Conservation (phyloP, 92 coral and sea anemone genomes). For the Hydrozoanthus gracilis region DNA sequence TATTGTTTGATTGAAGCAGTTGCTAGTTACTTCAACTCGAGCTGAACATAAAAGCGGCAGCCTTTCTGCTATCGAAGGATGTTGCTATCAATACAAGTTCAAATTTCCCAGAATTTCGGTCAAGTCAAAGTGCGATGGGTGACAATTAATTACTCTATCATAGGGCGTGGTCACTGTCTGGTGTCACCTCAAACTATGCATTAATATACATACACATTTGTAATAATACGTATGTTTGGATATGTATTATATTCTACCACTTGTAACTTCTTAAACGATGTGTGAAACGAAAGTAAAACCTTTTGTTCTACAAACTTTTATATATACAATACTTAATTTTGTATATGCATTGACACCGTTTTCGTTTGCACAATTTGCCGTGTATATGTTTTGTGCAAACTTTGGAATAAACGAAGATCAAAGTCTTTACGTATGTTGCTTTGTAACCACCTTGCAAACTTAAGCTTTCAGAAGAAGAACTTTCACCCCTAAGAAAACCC, state of each 20-base stretch:
- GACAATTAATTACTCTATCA: not conserved
- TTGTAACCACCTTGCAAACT: too few relatives aligned
- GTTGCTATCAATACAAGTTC: not conserved
- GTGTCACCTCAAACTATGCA: not conserved
- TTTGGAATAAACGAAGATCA: too few relatives aligned
- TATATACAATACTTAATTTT: not conserved
- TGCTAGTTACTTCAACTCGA: not conserved
- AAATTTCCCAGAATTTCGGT: not conserved
- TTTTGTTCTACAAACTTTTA: not conserved
- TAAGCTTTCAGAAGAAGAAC: too few relatives aligned
- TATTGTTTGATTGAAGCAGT: not conserved
- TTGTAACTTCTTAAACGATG: constrained; percentile 35
- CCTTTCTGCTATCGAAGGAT: not conserved
- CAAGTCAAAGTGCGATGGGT: not conserved
- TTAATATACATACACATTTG: not conserved
- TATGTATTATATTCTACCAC: constrained; percentile 35
- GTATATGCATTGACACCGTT: not conserved
- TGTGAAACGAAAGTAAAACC: constrained; percentile 12
- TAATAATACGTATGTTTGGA: not conserved
- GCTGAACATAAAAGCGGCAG: not conserved
- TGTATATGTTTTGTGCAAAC: too few relatives aligned
- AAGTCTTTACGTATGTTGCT: too few relatives aligned
- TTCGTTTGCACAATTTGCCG: too few relatives aligned
- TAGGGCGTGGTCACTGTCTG: not conserved
- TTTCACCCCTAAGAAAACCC: too few relatives aligned